phyloP scores from a whole-genome alignment of 2,888 invertebrate species.

The Coecobrya sp. region DNA sequence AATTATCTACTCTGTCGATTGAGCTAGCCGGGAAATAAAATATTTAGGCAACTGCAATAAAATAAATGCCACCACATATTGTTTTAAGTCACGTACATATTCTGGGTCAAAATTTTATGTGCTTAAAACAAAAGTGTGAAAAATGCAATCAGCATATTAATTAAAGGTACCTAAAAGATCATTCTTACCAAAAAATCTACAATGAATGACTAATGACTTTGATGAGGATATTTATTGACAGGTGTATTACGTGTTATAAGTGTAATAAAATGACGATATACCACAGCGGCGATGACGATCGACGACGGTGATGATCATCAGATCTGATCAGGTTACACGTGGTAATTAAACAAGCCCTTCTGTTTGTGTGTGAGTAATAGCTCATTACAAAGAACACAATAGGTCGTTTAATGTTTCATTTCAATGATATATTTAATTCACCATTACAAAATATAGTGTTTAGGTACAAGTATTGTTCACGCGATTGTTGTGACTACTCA shows the following conservation, averaged over 20 bases:
- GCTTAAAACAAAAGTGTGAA: background rate
- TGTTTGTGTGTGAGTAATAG: too few relatives aligned
- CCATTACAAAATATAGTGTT: too few relatives aligned
- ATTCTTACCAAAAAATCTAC: background rate
- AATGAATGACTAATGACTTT: background rate
- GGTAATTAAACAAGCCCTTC: too few relatives aligned
- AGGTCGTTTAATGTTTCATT: too few relatives aligned
- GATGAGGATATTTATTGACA: conserved; percentile 13
- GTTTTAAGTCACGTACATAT: background rate
- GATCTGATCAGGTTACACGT: too few relatives aligned
- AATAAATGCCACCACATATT: too few relatives aligned
- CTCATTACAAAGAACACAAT: too few relatives aligned
- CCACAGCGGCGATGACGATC: background rate
- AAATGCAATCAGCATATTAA: background rate
- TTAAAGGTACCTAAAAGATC: background rate
- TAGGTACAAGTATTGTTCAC: too few relatives aligned
- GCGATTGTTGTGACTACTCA: background rate
- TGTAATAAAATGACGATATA: background rate
- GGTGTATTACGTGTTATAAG: background rate
- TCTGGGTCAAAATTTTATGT: conserved; percentile 1
- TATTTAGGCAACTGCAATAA: background rate
- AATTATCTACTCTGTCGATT: too few relatives aligned
- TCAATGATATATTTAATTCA: too few relatives aligned
- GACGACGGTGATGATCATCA: background rate
- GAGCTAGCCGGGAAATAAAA: too few relatives aligned